A percentile compares a stretch with the other conserved stretches of the same genome.
Evolutionary conservation across 37 sponge, comb jelly and placozoan species (phyloP).

Genomic region (Corticium candelabrum): DNA sequence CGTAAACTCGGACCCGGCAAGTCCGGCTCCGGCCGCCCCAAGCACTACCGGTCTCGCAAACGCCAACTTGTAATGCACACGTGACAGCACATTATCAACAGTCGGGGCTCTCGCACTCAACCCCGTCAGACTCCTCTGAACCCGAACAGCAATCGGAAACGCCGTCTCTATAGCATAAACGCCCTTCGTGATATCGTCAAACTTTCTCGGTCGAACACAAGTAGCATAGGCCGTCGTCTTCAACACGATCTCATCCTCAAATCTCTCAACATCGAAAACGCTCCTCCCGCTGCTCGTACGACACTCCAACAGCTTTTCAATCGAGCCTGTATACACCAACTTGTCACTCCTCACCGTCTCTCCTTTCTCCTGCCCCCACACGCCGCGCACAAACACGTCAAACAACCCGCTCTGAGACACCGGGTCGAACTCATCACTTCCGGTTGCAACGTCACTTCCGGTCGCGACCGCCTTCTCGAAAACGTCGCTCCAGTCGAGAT

Average conservation of each 20-base stretch:
- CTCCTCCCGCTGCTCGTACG: neutral
- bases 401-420: constrained; percentile 24
- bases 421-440: constrained; percentile 5
- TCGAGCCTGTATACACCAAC: constrained; percentile 7
- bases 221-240: neutral
- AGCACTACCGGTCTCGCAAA: too few relatives aligned
- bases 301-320: constrained; percentile 19
- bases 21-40: too few relatives aligned
- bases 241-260: neutral
- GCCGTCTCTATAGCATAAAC: neutral
- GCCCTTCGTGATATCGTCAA: neutral
- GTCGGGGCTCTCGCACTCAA: neutral
- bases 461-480: constrained; percentile 30
- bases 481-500: neutral
- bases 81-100: too few relatives aligned
- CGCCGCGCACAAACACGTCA: too few relatives aligned
- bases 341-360: constrained; percentile 26
- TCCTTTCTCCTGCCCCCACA: too few relatives aligned
- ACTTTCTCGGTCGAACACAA: neutral
- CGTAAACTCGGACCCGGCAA: too few relatives aligned
- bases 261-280: neutral
- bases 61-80: too few relatives aligned
- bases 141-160: neutral
- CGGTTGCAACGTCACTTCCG: too few relatives aligned
- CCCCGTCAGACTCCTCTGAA: neutral